Evolutionary conservation across 2,888 invertebrate genomes (phyloP), one percentile per base, ranked within the genome.

Genomic region (Anagyrus pseudococci): DNA sequence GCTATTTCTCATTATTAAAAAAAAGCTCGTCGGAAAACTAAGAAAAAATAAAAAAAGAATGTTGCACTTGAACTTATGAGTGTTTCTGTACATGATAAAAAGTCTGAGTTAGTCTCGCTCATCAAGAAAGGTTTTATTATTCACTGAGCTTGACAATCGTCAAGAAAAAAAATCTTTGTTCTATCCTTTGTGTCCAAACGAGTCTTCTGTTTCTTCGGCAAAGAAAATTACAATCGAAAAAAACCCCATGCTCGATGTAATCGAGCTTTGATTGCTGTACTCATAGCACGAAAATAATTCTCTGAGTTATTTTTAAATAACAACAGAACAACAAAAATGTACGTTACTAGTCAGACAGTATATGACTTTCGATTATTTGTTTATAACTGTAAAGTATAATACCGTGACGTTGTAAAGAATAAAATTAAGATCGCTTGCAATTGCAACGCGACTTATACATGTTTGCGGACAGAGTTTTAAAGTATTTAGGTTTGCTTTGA

Each of bases 381-480:
- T 63, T 63, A 55, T 29, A 63, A 55, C 43, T 63, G 53, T 63
- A 47, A 58, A 58, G 23, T 20, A 15, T 58, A 63, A 40, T 50
- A 20, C 8, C 20, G 25, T 52, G 22, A 50, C 20, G 47, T 33
- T 47, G 33, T 55, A 58, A 58, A 63, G 19, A 55, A 41, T 10
- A 40, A 48, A 63, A 49, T 55, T 17, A 29, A 29, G n/a, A 57
- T 40, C 20, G 15, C 53, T 62, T 53, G 40, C n/a, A 46, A 41
- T 48, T 41, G 29, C 22, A 46, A 48, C 46, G 40, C n/a, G 29
- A 7, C 23, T n/a, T 52, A 25, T 46, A 20, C 25, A 61, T 43
- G 37, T 50, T 40, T 41, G 26, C n/a, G 15, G 4, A 46, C 41
- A 58, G 22, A 40, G 49, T 54, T 55, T 22, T 33, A 54, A n/a